Evolutionary conservation across 2,888 invertebrate species (phyloP), one percentile per base, ranked within the genome.

Genomic region (Neocrepidodera transversa): DNA sequence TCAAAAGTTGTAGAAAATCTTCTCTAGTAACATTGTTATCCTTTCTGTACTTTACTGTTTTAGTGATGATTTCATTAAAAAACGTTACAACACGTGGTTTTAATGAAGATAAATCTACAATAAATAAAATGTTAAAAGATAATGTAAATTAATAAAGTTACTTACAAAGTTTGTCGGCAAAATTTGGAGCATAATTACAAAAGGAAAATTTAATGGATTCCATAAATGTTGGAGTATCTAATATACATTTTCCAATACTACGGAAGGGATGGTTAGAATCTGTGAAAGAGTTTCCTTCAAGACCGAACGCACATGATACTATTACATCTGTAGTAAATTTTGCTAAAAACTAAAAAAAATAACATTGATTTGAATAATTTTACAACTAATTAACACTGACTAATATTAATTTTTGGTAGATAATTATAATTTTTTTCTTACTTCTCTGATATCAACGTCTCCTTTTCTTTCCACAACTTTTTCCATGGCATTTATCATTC

Each of bases 241-340:
- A 60, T 6, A 63, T 7, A 2, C 60, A 62, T 30, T 66, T 64
- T n/a, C 75, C 77, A 72, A 78, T 75, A 30, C 69, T 52, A 26
- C 74, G 66, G 65, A 80, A 78, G 35, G 76, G 73, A 6, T 75
- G 71, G 17, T 77, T 65, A 8, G 72, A 64, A 69, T 82, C 78
- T 45, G 79, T 78, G 50, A 86, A 82, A 30, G 83, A 82, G 67
- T 85, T 82, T 64, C 83, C 82, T 58, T 85, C 82, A 5, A 86
- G 78, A 23, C 85, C 86, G 69, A 86, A 86, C n/a, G 84, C 85
- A 51, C 84, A 82, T 52, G 81, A 82, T 0, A 83, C 84, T 23
- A 86, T 84, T 2, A 85, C 83, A 68, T 85, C 85, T 78, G 84
- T 84, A 0, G 84, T 81, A 67, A 82, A 85, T n/a, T n/a, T n/a